Conservation (phyloP, 2,888 invertebrate genomes). For the Ditula angustiorana region DNA sequence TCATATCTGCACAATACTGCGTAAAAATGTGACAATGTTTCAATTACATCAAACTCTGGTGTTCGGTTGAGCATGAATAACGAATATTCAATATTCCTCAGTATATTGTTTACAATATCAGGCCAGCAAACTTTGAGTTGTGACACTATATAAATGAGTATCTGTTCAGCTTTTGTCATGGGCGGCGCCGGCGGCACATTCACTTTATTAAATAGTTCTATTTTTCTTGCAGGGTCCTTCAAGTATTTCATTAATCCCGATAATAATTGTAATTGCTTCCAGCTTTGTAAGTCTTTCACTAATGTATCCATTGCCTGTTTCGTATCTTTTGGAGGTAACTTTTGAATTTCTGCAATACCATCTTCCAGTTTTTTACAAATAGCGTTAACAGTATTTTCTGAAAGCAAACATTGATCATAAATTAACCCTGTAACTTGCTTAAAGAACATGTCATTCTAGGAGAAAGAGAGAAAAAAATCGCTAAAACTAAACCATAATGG, state of each 20-base stretch:
- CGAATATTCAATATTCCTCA: conserved; percentile 67
- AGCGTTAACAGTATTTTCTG: conserved; percentile 56
- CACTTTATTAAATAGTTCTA: conserved; percentile 62
- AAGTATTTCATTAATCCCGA: conserved; percentile 64
- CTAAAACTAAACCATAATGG: not conserved
- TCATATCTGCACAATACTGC: conserved; percentile 71
- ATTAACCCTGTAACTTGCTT: no score
- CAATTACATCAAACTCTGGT: conserved; percentile 68
- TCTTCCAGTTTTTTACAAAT: conserved; percentile 59
- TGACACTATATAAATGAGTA: conserved; percentile 64
- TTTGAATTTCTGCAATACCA: conserved; percentile 53
- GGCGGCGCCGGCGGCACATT: conserved; percentile 59
- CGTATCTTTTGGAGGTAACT: conserved; percentile 51
- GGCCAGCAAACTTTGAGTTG: conserved; percentile 52
- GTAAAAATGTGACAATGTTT: conserved; percentile 74
- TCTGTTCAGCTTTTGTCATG: conserved; percentile 73
- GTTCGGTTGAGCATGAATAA: conserved; percentile 69
- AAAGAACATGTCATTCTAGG: no score
- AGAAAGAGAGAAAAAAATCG: no score
- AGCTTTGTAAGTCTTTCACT: conserved; percentile 57
- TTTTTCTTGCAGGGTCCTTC: conserved; percentile 62
- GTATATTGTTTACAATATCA: conserved; percentile 55
- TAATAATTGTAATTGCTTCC: conserved; percentile 58
- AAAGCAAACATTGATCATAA: conserved; percentile 44
- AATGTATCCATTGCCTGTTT: conserved; percentile 59